These are phyloP conservation scores for Gastrophryne carolinensis DNA, from an alignment of 2,797 vertebrate genomes.

Conservation along the genomic window DNA sequence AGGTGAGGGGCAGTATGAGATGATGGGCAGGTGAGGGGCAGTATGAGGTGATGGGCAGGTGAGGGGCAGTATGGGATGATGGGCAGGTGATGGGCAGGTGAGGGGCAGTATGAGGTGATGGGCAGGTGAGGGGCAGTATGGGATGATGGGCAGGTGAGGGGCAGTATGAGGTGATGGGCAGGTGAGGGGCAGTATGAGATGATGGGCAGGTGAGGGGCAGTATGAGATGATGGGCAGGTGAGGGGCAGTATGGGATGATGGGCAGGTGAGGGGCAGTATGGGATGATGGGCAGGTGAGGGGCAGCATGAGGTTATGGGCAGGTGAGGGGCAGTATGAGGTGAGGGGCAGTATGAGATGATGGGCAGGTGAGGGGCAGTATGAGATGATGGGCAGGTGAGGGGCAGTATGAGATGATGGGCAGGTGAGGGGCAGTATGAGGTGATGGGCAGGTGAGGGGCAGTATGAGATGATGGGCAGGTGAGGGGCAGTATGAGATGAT, in stretches of 20 bases:
- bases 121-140: neutral
- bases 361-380: neutral
- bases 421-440: neutral
- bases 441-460: neutral
- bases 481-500: neutral
- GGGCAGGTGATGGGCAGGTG: no score
- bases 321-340: no score
- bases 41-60: no score
- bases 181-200: neutral
- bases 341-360: neutral
- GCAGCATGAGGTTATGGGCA: no score
- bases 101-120: no score
- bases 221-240: neutral
- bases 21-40: no score
- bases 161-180: neutral
- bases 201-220: neutral
- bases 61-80: no score
- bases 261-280: no score
- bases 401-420: neutral
- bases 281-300: neutral
- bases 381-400: neutral
- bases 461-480: neutral
- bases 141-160: neutral
- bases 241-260: no score
- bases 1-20: no score